These are phyloP conservation scores for Caenorhabditis becei DNA, from an alignment of 2,888 invertebrate genomes.

Conservation along the genomic window DNA sequence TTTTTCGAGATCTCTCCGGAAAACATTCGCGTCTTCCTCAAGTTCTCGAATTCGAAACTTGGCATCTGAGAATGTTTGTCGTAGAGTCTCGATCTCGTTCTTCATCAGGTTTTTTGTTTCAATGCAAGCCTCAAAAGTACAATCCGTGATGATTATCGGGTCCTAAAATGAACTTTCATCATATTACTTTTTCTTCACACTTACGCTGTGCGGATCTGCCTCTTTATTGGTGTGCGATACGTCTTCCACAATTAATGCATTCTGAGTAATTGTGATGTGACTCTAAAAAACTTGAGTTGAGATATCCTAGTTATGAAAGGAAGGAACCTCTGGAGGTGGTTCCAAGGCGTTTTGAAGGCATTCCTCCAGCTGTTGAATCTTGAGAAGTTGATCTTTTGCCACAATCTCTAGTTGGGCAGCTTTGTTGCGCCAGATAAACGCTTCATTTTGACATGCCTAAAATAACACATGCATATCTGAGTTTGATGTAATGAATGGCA, in stretches of 20 bases:
- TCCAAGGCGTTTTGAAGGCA: constrained; percentile 39
- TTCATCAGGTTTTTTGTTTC: constrained; percentile 71
- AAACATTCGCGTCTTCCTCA: constrained; percentile 69
- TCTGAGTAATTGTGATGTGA: constrained; percentile 42
- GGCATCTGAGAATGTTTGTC: constrained; percentile 69
- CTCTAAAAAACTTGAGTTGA: constrained; percentile 16
- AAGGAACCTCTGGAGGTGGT: constrained; percentile 19
- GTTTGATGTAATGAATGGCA: no score
- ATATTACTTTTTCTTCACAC: constrained; percentile 1
- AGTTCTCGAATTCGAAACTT: constrained; percentile 69
- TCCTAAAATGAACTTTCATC: constrained; percentile 22
- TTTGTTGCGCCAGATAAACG: constrained; percentile 81
- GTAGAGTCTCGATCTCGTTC: constrained; percentile 74
- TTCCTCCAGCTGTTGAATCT: constrained; percentile 59
- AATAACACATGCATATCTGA: not conserved
- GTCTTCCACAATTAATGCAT: constrained; percentile 53
- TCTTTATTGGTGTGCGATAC: constrained; percentile 28
- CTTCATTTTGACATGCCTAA: constrained; percentile 81
- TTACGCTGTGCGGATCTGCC: constrained; percentile 35
- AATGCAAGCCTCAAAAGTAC: constrained; percentile 67
- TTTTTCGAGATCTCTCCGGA: constrained; percentile 67
- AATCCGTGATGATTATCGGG: constrained; percentile 68
- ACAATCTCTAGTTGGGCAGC: constrained; percentile 80
- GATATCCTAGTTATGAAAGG: not conserved
- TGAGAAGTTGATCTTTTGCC: constrained; percentile 77